These are phyloP conservation scores for Capitulum mitella DNA, from an alignment of 2,888 invertebrate species.

Conservation along the genomic window DNA sequence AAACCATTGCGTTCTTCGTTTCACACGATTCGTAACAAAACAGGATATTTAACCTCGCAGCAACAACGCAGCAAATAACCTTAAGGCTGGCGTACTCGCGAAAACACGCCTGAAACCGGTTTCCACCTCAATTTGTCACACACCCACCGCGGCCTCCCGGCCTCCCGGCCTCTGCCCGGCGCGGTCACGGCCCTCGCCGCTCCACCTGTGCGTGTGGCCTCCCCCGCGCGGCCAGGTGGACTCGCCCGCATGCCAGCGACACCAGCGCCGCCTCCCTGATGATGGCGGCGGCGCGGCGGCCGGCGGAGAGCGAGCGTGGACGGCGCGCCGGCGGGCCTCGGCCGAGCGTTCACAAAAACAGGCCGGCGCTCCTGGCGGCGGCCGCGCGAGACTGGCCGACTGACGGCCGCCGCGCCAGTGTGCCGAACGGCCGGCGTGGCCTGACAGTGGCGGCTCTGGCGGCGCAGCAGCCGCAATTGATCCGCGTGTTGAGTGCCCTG, in stretches of 20 bases:
- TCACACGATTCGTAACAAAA: no score
- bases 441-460: background rate
- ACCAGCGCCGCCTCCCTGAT: background rate
- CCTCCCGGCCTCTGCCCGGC: background rate
- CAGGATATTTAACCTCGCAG: no score
- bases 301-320: background rate
- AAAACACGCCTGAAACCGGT: no score
- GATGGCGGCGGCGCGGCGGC: background rate
- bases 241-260: constrained; percentile 21
- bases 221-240: background rate
- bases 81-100: no score
- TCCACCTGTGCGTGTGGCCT: background rate
- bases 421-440: no score
- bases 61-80: no score
- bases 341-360: constrained; percentile 14
- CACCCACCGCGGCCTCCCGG: no score
- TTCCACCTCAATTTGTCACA: no score
- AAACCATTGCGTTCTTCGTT: no score
- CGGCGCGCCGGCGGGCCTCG: background rate
- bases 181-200: background rate
- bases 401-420: background rate
- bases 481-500: no score
- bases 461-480: background rate
- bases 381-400: background rate
- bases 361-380: background rate